Percentiles rank a stretch among this genome's conserved stretches.
These are phyloP conservation scores for Acrocephalus arundinaceus DNA, from an alignment of 2,113 vertebrate genomes.

Conservation along the genomic window DNA sequence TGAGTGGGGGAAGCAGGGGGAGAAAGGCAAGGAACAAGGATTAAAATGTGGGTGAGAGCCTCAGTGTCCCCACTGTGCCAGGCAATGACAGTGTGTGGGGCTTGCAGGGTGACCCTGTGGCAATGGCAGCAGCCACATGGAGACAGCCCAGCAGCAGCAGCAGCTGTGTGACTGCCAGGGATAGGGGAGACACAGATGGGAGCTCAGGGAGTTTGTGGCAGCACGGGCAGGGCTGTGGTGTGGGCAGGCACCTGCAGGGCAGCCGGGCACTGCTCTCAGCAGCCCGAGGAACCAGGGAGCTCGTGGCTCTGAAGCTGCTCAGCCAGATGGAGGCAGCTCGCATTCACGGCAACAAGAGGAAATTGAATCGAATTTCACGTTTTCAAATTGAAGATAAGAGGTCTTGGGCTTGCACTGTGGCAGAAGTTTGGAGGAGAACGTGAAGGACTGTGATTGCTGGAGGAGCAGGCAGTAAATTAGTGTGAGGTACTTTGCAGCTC, in stretches of 20 bases:
- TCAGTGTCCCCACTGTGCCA: accelerated
- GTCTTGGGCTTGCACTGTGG: neutral
- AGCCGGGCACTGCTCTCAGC: neutral
- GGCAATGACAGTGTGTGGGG: accelerated
- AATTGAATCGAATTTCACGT: neutral
- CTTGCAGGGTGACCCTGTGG: neutral
- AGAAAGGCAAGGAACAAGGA: neutral
- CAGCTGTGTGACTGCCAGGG: neutral
- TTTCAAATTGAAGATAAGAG: neutral
- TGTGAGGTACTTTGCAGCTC: neutral
- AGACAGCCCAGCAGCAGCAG: neutral
- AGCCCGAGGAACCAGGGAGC: accelerated
- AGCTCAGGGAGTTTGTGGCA: neutral
- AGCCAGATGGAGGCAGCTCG: neutral
- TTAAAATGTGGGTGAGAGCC: neutral
- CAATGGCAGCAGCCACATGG: accelerated
- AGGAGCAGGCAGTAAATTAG: neutral
- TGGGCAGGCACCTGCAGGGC: accelerated
- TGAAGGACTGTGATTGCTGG: neutral
- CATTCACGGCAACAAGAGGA: neutral
- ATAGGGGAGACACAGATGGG: neutral
- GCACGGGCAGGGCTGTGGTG: neutral
- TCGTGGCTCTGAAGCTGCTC: neutral
- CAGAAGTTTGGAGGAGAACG: neutral
- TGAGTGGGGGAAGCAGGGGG: neutral